phyloP scores from a whole-genome alignment of 2,888 invertebrate genomes.

The Eristalis pertinax region DNA sequence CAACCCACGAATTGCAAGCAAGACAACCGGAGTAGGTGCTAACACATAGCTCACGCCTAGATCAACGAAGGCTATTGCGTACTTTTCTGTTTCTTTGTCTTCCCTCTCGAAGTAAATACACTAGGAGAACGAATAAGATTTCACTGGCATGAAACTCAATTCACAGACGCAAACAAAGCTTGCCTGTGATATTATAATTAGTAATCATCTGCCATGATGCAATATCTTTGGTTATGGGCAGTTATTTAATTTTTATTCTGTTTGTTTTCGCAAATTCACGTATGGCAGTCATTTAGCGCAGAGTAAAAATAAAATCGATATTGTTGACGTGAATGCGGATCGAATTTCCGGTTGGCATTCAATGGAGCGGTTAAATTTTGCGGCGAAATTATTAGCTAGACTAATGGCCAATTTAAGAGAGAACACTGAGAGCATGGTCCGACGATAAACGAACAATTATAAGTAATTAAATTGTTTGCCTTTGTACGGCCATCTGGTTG shows the following conservation, averaged over 20 bases:
- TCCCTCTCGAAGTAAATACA: neutral
- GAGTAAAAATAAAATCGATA: constrained; percentile 6
- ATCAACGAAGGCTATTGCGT: constrained; percentile 10
- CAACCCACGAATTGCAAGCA: constrained; percentile 24
- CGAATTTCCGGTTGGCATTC: constrained; percentile 15
- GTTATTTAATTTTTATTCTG: neutral
- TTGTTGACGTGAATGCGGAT: constrained; percentile 12
- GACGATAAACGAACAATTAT: neutral
- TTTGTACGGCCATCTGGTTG: neutral
- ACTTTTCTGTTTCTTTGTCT: neutral
- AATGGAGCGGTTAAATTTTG: constrained; percentile 18
- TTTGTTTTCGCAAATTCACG: neutral
- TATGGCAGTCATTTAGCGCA: neutral
- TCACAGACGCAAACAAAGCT: neutral
- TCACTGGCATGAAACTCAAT: neutral
- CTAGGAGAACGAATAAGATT: neutral
- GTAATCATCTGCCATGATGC: neutral
- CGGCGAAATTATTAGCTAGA: neutral
- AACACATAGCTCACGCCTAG: constrained; percentile 35
- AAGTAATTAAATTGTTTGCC: neutral
- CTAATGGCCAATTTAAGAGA: neutral
- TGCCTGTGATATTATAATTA: neutral
- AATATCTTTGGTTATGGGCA: neutral
- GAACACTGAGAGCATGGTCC: neutral
- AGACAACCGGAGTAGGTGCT: neutral